phyloP scores from a whole-genome alignment of 2,113 vertebrate genomes.

The Collichthys lucidus region DNA sequence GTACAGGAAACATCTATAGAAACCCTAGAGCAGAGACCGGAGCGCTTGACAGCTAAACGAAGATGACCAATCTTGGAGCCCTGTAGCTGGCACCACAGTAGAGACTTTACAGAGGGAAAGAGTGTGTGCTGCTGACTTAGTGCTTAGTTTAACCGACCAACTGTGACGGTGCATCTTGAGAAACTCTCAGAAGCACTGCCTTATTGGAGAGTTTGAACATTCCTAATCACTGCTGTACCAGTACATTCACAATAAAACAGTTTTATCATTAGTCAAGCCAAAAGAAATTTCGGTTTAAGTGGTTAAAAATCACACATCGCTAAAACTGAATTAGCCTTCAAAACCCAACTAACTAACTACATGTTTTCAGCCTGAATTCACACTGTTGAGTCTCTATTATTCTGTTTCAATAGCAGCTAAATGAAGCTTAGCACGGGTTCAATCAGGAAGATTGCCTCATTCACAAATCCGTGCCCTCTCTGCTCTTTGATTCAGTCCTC shows the following conservation, averaged over 20 bases:
- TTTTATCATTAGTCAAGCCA: neutral
- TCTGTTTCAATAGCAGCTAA: constrained; percentile 47
- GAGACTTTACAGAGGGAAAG: too few species aligned
- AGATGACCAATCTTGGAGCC: neutral
- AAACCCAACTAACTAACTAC: neutral
- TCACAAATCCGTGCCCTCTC: constrained; percentile 42
- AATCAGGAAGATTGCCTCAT: constrained; percentile 47
- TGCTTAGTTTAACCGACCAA: neutral
- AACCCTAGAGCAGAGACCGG: neutral
- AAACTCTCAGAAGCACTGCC: neutral
- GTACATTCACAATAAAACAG: neutral
- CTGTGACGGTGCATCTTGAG: neutral
- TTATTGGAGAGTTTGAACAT: neutral
- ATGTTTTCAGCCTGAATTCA: constrained; percentile 21
- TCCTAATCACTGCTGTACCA: neutral
- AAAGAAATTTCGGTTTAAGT: constrained; percentile 17
- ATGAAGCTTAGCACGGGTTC: constrained; percentile 44
- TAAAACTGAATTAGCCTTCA: constrained; percentile 18
- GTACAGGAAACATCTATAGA: neutral
- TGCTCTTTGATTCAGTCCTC: neutral
- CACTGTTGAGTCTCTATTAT: constrained; percentile 21
- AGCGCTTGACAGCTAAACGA: neutral
- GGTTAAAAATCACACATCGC: constrained; percentile 28
- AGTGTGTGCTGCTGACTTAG: neutral
- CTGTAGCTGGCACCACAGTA: neutral